Base-by-base conservation (phyloP, 2,113 vertebrate species). In the Callionymus lyra region DNA sequence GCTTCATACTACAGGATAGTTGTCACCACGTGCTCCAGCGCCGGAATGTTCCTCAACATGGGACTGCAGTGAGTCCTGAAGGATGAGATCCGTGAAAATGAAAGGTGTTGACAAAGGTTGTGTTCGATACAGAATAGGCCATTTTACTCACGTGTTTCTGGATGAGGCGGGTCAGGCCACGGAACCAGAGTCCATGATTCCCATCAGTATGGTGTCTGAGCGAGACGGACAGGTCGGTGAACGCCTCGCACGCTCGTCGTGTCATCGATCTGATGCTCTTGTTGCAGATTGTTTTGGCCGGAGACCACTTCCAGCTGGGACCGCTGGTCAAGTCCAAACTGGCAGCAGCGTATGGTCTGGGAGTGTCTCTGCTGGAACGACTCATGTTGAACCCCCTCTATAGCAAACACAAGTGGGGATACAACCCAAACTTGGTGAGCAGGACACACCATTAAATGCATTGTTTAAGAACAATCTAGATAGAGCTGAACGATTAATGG, bases 111-210 rank as follows among this genome's bases (percentile, higher is more conserved):
- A n/a, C n/a, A n/a, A n/a, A 11, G 16, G 16, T 2, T 40, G 11
- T 16, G 4, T 40, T 35, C 21, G 21, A 18, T 18, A 34, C 47
- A 98, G 95, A 48, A 71, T 87, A 31, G 93, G 95, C 40, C 93
- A 97, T 63, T 96, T 97, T 66, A 94, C 91, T 1, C 95, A 98
- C 1, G 74, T 91, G 10, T 92, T 97, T 71, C 74, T 98, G 81
- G 95, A 98, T 50, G 95, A 98, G 66, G 90, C 94, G 0, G 94
- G 92, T 2, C 95, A 98, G 74, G 94, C 94, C 17, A 95, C 79
- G 21, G 95, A 97, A 64, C 93, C 95, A 0, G 95, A 98, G 59
- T 85, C 87, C 63, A 78, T 96, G 13, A 97, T 98, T 41, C 92
- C 95, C 1, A 34, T 97, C 37, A 88, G 89, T 9, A 55, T 93